phyloP scores from a whole-genome alignment of 2,888 invertebrate species.

The Himalopsyche japonica region DNA sequence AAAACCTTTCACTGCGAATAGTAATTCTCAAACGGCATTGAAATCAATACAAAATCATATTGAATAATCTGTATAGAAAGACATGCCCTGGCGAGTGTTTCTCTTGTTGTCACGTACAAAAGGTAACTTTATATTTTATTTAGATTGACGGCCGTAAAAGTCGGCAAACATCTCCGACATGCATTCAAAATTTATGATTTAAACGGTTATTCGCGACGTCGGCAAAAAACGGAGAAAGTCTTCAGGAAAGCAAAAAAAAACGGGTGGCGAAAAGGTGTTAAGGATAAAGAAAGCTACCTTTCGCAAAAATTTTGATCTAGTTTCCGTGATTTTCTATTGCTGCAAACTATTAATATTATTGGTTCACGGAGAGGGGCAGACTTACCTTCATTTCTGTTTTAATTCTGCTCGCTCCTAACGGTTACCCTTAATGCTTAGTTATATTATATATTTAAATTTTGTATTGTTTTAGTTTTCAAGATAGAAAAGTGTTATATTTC shows the following conservation, averaged over 20 bases:
- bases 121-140: not conserved
- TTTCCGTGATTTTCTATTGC: too few species aligned
- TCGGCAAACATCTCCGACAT: not conserved
- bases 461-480: too few species aligned
- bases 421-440: too few species aligned
- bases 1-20: not conserved
- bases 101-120: not conserved
- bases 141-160: not conserved
- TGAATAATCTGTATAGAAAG: not conserved
- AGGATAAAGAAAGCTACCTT: not conserved
- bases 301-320: too few species aligned
- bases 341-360: too few species aligned
- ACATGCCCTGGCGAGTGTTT: not conserved
- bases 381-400: too few species aligned
- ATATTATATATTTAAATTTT: too few species aligned
- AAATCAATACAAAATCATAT: not conserved
- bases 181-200: not conserved
- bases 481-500: too few species aligned
- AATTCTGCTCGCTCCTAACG: too few species aligned
- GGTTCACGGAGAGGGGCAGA: too few species aligned
- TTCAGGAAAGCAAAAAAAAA: not conserved
- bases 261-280: not conserved
- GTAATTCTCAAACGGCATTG: not conserved
- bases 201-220: not conserved
- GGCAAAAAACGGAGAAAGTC: not conserved